Percentiles rank a stretch among this genome's conserved stretches.
phyloP scores from a whole-genome alignment of 2,888 invertebrate genomes.

The Mongoloraphidia duomilia region DNA sequence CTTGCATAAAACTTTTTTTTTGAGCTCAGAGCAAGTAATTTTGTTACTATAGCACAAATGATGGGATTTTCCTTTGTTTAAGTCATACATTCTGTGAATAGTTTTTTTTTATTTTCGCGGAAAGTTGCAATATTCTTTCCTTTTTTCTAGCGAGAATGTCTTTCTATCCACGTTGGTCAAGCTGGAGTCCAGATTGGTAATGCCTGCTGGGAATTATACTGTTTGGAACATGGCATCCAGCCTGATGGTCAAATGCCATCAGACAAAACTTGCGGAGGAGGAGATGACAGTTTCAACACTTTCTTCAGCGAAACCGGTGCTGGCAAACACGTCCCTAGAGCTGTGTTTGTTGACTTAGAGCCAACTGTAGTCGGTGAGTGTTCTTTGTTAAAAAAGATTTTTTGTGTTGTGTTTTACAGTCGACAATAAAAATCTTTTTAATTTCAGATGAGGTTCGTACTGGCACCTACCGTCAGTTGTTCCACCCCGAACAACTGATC shows the following conservation, averaged over 20 bases:
- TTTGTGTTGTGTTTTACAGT: no score
- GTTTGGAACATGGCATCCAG: no score
- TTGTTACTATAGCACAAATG: no score
- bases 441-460: conserved; percentile 70
- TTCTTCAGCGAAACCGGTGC: conserved; percentile 64
- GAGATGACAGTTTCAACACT: conserved; percentile 64
- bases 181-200: conserved; percentile 80
- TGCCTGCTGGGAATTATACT: conserved; percentile 78
- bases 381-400: no score
- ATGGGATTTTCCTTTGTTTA: no score
- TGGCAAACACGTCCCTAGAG: conserved; percentile 77
- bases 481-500: conserved; percentile 94
- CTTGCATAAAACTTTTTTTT: no score
- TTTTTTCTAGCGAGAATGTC: conserved; percentile 47
- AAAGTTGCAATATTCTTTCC: no score
- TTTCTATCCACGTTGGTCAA: conserved; percentile 76
- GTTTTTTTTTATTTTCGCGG: no score
- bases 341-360: conserved; percentile 81
- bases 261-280: conserved; percentile 59
- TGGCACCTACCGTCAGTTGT: conserved; percentile 86
- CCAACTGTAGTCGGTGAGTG: conserved; percentile 69
- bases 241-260: conserved; percentile 80
- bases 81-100: no score
- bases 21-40: no score
- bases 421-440: background rate